phyloP scores from a whole-genome alignment of 2,113 vertebrate species.

The Anoura caudifer region DNA sequence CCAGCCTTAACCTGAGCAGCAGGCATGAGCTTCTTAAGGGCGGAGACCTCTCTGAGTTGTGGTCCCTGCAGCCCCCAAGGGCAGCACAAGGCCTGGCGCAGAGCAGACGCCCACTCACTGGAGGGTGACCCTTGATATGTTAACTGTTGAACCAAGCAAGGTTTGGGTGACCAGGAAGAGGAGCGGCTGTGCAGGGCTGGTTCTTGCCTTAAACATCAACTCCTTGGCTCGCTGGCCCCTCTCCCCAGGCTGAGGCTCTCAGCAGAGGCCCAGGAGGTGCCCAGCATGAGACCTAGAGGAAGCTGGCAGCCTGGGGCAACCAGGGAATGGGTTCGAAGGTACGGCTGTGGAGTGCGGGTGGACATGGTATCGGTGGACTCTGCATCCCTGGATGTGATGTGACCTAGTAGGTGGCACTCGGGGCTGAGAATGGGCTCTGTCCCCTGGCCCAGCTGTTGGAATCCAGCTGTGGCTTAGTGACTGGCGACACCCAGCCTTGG shows the following conservation, averaged over 20 bases:
- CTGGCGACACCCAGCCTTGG: background rate
- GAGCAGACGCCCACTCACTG: accelerated
- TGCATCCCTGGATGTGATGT: accelerated
- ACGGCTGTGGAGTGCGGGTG: background rate
- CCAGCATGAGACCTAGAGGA: background rate
- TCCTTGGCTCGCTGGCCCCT: background rate
- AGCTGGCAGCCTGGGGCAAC: background rate
- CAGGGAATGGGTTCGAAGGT: background rate
- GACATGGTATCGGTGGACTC: accelerated
- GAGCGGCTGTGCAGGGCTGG: background rate
- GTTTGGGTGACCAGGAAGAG: background rate
- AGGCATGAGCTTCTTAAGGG: background rate
- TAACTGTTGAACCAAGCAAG: background rate
- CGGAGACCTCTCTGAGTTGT: background rate
- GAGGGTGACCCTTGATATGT: background rate
- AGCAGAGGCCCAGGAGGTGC: background rate
- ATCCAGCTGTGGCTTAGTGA: background rate
- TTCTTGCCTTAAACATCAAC: background rate
- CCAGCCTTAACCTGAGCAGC: background rate
- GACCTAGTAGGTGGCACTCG: accelerated
- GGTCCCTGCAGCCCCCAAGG: background rate
- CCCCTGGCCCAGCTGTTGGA: background rate
- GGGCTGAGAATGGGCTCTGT: background rate
- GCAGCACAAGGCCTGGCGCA: background rate
- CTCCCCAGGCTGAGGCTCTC: background rate